phyloP scores from a whole-genome alignment of 2,797 vertebrate species.

The Phrynocephalus vlangalii region DNA sequence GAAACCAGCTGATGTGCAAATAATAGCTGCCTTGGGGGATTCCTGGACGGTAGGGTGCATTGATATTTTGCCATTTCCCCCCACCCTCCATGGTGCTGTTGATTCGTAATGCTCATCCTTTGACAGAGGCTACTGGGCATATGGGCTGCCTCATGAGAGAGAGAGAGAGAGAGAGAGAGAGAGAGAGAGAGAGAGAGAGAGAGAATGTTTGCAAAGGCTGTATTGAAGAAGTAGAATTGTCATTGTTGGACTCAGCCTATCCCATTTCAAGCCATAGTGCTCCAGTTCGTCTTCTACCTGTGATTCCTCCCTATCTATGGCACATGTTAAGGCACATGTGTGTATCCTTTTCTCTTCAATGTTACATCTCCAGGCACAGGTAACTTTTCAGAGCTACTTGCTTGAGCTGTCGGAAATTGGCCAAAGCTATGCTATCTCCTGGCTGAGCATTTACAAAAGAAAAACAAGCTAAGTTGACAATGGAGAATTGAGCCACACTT shows the following conservation, averaged over 20 bases:
- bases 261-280: neutral
- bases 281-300: neutral
- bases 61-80: constrained; percentile 33
- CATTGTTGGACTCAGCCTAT: neutral
- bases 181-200: neutral
- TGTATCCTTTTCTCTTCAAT: no score
- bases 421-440: no score
- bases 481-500: no score
- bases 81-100: constrained; percentile 28
- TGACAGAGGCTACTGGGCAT: neutral
- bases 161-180: neutral
- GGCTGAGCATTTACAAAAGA: no score
- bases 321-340: neutral
- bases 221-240: neutral
- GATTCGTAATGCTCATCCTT: neutral
- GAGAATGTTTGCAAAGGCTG: neutral
- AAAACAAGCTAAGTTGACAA: no score
- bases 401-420: no score
- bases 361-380: no score
- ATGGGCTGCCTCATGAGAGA: constrained; percentile 1
- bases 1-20: constrained; percentile 85
- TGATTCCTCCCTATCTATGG: neutral
- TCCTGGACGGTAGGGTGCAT: constrained; percentile 87
- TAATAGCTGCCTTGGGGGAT: constrained; percentile 91
- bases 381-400: neutral